Percentiles rank a stretch among this genome's conserved stretches.
These are phyloP conservation scores for Kryphioiulus occultus DNA, from an alignment of 2,888 invertebrate species.

Conservation along the genomic window DNA sequence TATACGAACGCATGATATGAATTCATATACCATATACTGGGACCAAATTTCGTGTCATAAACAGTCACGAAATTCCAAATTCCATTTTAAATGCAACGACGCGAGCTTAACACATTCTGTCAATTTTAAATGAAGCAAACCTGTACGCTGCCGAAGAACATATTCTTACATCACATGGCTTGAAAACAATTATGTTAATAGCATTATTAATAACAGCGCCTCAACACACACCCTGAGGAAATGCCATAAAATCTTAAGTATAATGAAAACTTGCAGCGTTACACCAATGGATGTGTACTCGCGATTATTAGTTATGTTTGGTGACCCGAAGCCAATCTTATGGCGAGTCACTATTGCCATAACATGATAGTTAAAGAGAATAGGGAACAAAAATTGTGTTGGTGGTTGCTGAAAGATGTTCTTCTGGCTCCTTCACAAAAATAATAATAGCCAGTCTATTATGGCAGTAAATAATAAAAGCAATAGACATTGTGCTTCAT, in stretches of 20 bases:
- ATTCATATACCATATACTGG: neutral
- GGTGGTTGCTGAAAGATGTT: neutral
- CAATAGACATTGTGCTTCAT: too few relatives aligned
- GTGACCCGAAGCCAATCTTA: neutral
- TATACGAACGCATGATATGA: too few relatives aligned
- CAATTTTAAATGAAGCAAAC: neutral
- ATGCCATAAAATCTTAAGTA: slow-evolving; percentile 21
- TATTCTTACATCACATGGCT: neutral
- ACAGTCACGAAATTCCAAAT: neutral
- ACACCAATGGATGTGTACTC: neutral
- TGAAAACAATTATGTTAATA: neutral
- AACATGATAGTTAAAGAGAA: neutral
- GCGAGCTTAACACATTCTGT: too few relatives aligned
- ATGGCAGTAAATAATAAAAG: too few relatives aligned
- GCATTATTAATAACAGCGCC: neutral
- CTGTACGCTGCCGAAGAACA: neutral
- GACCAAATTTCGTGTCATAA: neutral
- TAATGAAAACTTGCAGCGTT: neutral
- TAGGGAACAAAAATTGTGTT: neutral
- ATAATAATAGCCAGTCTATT: neutral
- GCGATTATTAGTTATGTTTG: neutral
- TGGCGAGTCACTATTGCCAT: neutral
- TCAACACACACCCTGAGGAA: slow-evolving; percentile 8
- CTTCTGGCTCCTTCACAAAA: neutral
- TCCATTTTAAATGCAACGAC: too few relatives aligned